phyloP scores from a whole-genome alignment of 1,140 invertebrate species.

The Choristoneura fumiferana region DNA sequence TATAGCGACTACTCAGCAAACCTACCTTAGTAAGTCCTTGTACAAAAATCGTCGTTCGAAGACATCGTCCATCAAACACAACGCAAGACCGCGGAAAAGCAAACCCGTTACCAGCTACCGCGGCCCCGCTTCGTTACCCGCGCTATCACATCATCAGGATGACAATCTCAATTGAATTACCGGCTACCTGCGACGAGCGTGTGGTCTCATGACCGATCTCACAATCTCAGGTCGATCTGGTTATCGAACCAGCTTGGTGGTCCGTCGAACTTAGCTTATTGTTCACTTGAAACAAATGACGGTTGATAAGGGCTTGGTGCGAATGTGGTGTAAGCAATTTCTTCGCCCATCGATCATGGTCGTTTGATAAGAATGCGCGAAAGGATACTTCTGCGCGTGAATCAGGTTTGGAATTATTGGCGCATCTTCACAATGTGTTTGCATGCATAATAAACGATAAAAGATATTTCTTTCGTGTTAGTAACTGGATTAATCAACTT shows the following conservation, averaged over 20 bases:
- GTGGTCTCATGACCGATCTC: constrained; percentile 68
- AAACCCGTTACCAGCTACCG: constrained; percentile 58
- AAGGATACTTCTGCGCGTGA: too few species aligned
- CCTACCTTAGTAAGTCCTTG: too few species aligned
- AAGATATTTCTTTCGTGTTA: too few species aligned
- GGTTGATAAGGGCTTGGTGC: constrained; percentile 53
- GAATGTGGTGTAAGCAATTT: constrained; percentile 43
- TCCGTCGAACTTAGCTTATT: constrained; percentile 59
- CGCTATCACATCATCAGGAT: constrained; percentile 67
- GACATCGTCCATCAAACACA: constrained; percentile 22
- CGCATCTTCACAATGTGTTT: too few species aligned
- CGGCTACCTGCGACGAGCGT: constrained; percentile 69
- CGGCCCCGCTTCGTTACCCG: constrained; percentile 58
- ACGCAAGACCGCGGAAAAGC: constrained; percentile 33
- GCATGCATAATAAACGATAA: too few species aligned
- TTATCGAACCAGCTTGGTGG: constrained; percentile 60
- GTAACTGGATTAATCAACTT: too few species aligned
- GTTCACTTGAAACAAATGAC: constrained; percentile 67
- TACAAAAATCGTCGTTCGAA: neutral
- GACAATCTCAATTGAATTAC: constrained; percentile 76
- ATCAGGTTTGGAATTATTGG: too few species aligned
- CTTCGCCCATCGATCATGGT: constrained; percentile 43
- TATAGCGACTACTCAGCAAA: too few species aligned
- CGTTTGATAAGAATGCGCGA: neutral
- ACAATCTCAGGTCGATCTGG: constrained; percentile 65